Conservation (phyloP, 2,888 invertebrate species). For the Orgyia antiqua region DNA sequence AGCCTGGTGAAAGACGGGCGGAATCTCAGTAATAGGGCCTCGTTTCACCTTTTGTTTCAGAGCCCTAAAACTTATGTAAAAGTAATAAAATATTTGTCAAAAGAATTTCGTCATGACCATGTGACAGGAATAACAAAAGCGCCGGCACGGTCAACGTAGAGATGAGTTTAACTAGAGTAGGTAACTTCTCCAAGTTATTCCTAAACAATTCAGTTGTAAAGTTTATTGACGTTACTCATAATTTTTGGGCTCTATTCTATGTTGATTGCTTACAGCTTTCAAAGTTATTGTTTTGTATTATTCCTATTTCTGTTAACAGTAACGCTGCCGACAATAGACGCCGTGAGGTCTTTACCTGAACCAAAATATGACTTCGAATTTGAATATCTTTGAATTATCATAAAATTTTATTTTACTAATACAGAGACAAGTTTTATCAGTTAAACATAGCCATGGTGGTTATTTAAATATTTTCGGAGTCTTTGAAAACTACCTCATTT, state of each 20-base stretch:
- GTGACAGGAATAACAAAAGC: constrained; percentile 33
- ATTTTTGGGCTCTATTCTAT: constrained; percentile 36
- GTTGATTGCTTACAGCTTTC: constrained; percentile 37
- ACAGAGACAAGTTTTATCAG: constrained; percentile 8
- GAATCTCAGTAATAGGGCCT: too few relatives aligned
- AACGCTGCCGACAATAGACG: constrained; percentile 40
- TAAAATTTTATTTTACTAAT: neutral
- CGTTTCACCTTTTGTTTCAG: too few relatives aligned
- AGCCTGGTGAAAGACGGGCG: too few relatives aligned
- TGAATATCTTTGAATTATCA: neutral
- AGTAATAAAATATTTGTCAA: constrained; percentile 21
- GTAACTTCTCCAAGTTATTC: constrained; percentile 34
- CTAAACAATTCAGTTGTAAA: constrained; percentile 53
- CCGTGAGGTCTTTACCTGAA: constrained; percentile 46
- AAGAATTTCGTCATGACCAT: constrained; percentile 29
- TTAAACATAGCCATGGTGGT: constrained; percentile 34
- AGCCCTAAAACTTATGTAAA: too few relatives aligned
- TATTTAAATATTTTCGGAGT: too few relatives aligned
- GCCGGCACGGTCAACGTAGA: constrained; percentile 34
- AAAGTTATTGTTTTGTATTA: constrained; percentile 41
- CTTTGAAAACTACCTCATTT: too few relatives aligned
- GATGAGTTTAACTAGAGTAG: constrained; percentile 36
- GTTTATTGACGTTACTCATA: constrained; percentile 46
- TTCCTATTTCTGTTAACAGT: constrained; percentile 36
- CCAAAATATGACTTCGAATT: constrained; percentile 9